Evolutionary conservation across 2,888 invertebrate species (phyloP).

Genomic region (Petrolisthes manimaculis): DNA sequence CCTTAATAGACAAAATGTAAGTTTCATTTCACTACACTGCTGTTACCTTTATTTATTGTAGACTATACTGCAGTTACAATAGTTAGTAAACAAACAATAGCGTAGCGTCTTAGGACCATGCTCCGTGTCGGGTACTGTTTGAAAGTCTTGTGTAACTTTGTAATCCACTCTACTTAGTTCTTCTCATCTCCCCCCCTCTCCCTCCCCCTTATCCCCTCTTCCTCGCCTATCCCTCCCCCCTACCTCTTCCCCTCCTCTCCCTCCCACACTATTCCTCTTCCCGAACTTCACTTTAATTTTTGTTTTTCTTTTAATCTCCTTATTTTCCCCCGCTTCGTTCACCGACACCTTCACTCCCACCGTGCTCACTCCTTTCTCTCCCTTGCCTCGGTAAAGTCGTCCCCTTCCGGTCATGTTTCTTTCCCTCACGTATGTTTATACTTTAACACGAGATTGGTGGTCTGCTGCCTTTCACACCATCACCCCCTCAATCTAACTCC

Average conservation of each 20-base stretch:
- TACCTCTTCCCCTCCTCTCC: conserved; percentile 5
- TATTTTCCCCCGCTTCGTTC: not conserved
- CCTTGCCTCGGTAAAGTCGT: not conserved
- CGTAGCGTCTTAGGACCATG: too few species aligned
- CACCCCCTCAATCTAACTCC: not conserved
- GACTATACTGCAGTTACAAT: too few species aligned
- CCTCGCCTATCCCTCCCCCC: not conserved
- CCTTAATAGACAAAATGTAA: not conserved
- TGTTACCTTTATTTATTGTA: too few species aligned
- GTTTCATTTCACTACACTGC: too few species aligned
- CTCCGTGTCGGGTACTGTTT: too few species aligned
- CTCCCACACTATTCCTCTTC: not conserved
- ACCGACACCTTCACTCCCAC: not conserved
- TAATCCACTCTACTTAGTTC: not conserved
- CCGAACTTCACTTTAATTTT: not conserved
- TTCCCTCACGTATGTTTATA: not conserved
- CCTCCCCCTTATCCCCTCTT: not conserved
- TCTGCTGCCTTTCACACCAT: not conserved
- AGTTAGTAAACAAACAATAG: too few species aligned
- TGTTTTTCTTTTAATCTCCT: not conserved
- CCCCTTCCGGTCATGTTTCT: not conserved
- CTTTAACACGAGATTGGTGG: too few species aligned
- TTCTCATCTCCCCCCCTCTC: not conserved
- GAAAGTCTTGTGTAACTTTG: too few species aligned
- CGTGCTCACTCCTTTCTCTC: not conserved